Percentiles rank a stretch among this genome's conserved stretches.
These are phyloP conservation scores for Heliconius congener DNA, from an alignment of 1,140 invertebrate genomes.

Conservation along the genomic window DNA sequence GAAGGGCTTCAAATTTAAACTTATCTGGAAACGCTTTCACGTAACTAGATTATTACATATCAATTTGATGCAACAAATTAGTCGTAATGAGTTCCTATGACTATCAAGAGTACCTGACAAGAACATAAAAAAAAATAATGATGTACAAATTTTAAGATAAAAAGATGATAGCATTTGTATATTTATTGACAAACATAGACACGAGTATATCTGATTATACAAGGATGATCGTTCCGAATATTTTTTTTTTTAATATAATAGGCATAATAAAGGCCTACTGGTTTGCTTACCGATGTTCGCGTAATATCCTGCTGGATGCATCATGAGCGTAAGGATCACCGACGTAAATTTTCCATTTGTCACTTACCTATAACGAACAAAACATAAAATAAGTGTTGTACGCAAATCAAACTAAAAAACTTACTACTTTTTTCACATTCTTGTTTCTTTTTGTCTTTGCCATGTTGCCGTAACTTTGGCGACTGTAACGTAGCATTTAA, in stretches of 20 bases:
- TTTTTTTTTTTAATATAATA: not conserved
- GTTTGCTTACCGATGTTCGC: conserved; percentile 73
- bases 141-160: not conserved
- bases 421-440: too few species aligned
- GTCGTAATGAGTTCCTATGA: too few species aligned
- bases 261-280: not conserved
- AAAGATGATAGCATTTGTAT: not conserved
- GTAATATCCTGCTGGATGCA: conserved; percentile 78
- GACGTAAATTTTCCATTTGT: conserved; percentile 73
- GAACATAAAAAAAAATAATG: not conserved
- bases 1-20: too few species aligned
- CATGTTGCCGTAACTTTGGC: not conserved
- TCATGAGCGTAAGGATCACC: conserved; percentile 71
- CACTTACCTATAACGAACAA: conserved; percentile 77
- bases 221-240: not conserved
- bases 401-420: conserved; percentile 14
- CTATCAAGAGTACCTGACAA: too few species aligned
- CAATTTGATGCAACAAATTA: too few species aligned
- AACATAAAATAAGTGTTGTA: conserved; percentile 38
- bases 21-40: too few species aligned
- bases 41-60: too few species aligned
- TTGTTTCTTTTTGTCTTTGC: too few species aligned
- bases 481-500: not conserved
- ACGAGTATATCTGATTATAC: not conserved
- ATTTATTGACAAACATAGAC: not conserved